Evolutionary conservation across 1,140 invertebrate species (phyloP), one percentile per base, ranked within the genome.

Genomic region (Tetramorium parvispinum): DNA sequence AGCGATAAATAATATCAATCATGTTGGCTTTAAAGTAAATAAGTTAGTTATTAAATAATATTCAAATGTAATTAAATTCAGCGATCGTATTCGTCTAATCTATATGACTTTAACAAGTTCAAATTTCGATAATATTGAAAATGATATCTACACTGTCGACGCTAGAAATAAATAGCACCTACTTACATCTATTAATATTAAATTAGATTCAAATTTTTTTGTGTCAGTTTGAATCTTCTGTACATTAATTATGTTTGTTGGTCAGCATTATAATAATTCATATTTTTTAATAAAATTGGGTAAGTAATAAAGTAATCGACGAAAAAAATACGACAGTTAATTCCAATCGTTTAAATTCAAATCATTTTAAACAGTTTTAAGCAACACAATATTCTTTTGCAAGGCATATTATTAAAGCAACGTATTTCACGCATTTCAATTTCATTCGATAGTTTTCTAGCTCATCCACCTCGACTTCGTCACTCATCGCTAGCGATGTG

Each of bases 41-140:
- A 3, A 81, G 32, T 16, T 70, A 1, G 40, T 49, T 76, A 40
- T 51, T n/a, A 70, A 71, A 27, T n/a, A 71, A 27, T n/a, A 55
- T n/a, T 10, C 51, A 16, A 40, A 27, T 4, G 4, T 24, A 78
- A 66, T 55, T 71, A 57, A 57, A 73, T 82, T 71, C 24, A 71
- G 40, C 32, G 16, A 46, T 11, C 16, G 18, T n/a, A 4, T 43
- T 8, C 8, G 10, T 59, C 8, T 10, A 77, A 27, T 51, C 1
- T 51, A 0, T 1, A 59, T 61, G 13, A 59, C 5, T 21, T 61
- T n/a, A 24, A 11, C 5, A 16, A 59, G 1, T 43, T 37, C 37
- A 11, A 13, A 73, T 32, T 32, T 32, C 32, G 3, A 32, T 73
- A 18, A 3, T 27, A 32, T 27, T 32, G 5, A 70, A 70, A 70